A percentile compares a stretch with the other conserved stretches of the same genome.
These are phyloP conservation scores for Ammospiza caudacuta DNA, from an alignment of 2,113 vertebrate species.

Conservation along the genomic window DNA sequence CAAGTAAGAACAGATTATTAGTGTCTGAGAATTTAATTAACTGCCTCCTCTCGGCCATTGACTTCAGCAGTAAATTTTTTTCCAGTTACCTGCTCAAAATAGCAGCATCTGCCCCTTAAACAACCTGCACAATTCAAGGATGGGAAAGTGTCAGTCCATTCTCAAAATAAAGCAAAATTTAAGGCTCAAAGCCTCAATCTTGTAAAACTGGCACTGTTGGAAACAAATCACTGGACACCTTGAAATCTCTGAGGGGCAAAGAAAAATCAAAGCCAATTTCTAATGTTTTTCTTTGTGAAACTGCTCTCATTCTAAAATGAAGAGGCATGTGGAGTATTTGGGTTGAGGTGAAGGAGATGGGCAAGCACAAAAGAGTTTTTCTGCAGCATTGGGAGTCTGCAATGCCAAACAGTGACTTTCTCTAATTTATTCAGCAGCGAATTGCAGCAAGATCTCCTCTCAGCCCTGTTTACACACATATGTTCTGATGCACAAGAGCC, in stretches of 20 bases:
- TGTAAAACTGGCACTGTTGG: conserved; percentile 6
- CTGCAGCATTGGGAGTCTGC: not conserved
- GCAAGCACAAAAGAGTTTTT: not conserved
- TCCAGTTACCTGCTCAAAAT: conserved; percentile 16
- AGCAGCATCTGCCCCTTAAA: not conserved
- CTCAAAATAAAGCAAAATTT: conserved; percentile 5
- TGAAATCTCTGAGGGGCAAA: conserved; percentile 8
- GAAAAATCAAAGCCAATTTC: conserved; percentile 41
- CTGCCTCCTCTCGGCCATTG: not conserved
- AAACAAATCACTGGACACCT: conserved; percentile 4
- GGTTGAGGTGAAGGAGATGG: not conserved
- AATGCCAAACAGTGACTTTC: not conserved
- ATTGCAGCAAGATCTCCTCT: not conserved
- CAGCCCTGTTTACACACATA: conserved; percentile 36
- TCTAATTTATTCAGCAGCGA: conserved; percentile 24
- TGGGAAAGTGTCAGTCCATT: not conserved
- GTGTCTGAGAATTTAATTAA: conserved; percentile 35
- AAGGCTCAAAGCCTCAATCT: conserved; percentile 36
- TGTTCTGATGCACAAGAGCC: not conserved
- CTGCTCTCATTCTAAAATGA: not conserved
- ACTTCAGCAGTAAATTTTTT: conserved; percentile 49
- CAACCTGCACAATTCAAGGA: not conserved
- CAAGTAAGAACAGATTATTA: conserved; percentile 43
- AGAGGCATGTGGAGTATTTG: not conserved
- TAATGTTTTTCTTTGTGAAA: conserved; percentile 27